Percentiles rank a stretch among this genome's conserved stretches.
phyloP scores from a whole-genome alignment of 1,140 invertebrate genomes.

The Leptopilina boulardi region DNA sequence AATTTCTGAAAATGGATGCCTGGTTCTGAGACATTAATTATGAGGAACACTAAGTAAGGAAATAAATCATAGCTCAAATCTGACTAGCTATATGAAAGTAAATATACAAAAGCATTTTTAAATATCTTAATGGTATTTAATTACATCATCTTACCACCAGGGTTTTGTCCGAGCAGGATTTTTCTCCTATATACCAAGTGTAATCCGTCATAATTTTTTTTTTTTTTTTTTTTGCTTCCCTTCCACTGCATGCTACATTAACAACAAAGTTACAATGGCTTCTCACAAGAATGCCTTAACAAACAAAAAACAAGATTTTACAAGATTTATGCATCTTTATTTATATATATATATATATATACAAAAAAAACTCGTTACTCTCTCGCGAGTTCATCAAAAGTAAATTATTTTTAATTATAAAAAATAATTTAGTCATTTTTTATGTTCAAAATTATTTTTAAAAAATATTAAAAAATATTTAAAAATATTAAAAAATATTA shows the following conservation, averaged over 20 bases:
- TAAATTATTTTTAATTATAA: too few species aligned
- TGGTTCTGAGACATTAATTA: conserved; percentile 10
- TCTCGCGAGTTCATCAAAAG: too few species aligned
- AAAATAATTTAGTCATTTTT: too few species aligned
- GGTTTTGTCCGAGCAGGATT: not conserved
- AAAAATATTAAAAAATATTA: not conserved
- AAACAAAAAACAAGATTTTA: not conserved
- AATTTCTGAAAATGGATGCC: conserved; percentile 3
- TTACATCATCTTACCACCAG: not conserved
- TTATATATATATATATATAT: not conserved
- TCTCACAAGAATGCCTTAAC: not conserved
- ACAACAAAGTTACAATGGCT: conserved; percentile 12
- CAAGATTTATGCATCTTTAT: not conserved
- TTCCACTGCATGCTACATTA: conserved; percentile 8
- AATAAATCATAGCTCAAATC: conserved; percentile 18
- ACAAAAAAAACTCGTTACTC: not conserved
- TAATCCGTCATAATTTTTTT: conserved; percentile 12
- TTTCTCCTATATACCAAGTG: not conserved
- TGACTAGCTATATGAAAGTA: not conserved
- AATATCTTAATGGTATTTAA: conserved; percentile 15
- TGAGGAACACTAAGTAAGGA: not conserved
- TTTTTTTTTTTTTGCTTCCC: not conserved
- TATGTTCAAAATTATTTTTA: too few species aligned
- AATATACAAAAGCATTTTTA: conserved; percentile 11
- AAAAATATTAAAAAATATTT: too few species aligned